phyloP scores from a whole-genome alignment of 2,113 vertebrate genomes.

The Aplodontia rufa region DNA sequence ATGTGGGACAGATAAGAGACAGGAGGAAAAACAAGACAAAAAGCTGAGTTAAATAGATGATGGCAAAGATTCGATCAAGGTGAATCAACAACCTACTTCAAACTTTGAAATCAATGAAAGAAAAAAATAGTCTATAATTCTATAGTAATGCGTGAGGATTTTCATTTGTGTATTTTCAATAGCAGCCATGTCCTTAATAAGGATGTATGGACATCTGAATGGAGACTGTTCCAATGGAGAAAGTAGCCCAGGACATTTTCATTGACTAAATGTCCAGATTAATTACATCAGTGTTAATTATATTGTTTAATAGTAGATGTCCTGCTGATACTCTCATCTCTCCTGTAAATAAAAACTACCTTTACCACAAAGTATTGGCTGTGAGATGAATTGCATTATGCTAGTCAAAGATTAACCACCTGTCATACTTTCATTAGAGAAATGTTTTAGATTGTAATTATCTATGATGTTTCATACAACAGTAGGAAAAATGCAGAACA shows the following conservation, averaged over 20 bases:
- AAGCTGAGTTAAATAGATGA: neutral
- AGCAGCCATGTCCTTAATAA: neutral
- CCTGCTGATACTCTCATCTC: neutral
- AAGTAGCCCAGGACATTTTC: neutral
- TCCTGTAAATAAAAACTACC: slow-evolving; percentile 65
- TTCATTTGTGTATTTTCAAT: neutral
- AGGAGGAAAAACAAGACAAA: neutral
- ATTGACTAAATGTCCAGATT: slow-evolving; percentile 50
- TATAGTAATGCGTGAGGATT: neutral
- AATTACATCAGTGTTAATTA: slow-evolving; percentile 64
- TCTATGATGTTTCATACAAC: slow-evolving; percentile 39
- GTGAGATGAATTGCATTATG: slow-evolving; percentile 54
- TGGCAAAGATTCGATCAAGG: neutral
- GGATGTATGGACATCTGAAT: neutral
- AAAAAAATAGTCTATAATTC: neutral
- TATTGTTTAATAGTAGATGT: slow-evolving; percentile 49
- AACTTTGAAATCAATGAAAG: neutral
- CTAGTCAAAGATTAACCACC: slow-evolving; percentile 58
- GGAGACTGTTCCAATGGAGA: neutral
- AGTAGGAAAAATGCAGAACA: slow-evolving; percentile 27
- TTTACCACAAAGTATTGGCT: slow-evolving; percentile 50
- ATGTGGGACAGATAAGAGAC: neutral
- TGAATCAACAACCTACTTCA: neutral
- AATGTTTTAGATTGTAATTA: slow-evolving; percentile 76
- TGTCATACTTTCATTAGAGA: slow-evolving; percentile 59